These are phyloP conservation scores for Helogale parvula DNA, from an alignment of 2,113 vertebrate species.

Conservation along the genomic window DNA sequence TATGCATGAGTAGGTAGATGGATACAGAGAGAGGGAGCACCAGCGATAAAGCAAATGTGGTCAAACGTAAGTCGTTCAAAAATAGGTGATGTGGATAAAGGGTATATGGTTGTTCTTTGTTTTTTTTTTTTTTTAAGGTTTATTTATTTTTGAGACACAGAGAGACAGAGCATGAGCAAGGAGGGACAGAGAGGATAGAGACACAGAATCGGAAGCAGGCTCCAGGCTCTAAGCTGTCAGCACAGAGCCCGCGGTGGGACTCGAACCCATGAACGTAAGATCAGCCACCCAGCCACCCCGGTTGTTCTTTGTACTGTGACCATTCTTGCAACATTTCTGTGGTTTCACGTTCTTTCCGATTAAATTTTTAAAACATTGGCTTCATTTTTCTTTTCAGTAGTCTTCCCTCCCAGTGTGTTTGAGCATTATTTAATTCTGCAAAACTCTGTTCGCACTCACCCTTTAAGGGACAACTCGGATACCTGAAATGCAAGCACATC, in stretches of 20 bases:
- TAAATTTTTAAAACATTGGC: background rate
- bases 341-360: conserved; percentile 3
- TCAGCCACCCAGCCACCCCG: too few species aligned
- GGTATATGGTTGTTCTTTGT: background rate
- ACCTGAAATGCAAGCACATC: conserved; percentile 2
- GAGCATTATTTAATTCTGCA: conserved; percentile 27
- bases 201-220: too few species aligned
- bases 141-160: too few species aligned
- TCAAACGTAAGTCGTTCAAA: conserved; percentile 2
- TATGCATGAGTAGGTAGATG: background rate
- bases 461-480: background rate
- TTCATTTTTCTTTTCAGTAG: conserved; percentile 18
- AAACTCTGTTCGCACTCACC: conserved; percentile 50
- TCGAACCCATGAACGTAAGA: too few species aligned
- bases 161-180: too few species aligned
- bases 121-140: too few species aligned
- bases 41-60: background rate
- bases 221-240: too few species aligned
- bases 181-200: too few species aligned
- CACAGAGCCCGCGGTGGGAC: too few species aligned
- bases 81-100: background rate
- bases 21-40: background rate
- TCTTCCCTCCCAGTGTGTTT: background rate
- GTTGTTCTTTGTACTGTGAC: background rate
- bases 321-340: background rate